A percentile compares a stretch with the other conserved stretches of the same genome.
phyloP scores from a whole-genome alignment of 2,113 vertebrate species.

The Tricholaema leucomelas region DNA sequence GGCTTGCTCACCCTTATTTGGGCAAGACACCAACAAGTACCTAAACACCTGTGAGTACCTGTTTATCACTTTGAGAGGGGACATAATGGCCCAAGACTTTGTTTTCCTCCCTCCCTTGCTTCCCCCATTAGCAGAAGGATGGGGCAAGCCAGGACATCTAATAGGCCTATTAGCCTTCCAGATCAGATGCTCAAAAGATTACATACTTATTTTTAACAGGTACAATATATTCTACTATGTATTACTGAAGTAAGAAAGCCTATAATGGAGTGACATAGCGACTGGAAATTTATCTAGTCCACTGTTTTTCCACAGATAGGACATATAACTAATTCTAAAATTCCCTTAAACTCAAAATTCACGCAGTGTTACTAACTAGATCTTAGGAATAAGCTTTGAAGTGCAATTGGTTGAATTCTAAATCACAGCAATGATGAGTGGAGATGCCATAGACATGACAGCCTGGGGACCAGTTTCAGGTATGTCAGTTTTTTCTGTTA shows the following conservation, averaged over 20 bases:
- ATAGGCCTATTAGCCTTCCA: no score
- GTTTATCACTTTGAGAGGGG: no score
- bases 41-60: no score
- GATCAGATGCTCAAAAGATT: background rate
- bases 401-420: background rate
- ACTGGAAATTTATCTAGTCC: background rate
- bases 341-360: background rate
- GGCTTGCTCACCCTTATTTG: no score
- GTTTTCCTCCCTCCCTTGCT: no score
- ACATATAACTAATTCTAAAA: background rate
- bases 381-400: background rate
- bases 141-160: no score
- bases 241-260: background rate
- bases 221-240: background rate
- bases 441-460: background rate
- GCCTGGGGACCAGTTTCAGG: background rate
- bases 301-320: background rate
- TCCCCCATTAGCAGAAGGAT: no score
- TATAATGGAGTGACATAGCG: background rate
- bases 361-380: background rate
- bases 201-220: background rate
- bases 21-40: no score
- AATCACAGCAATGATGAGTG: background rate
- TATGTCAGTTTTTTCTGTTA: background rate
- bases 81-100: no score